Percentiles rank a stretch among this genome's conserved stretches.
Evolutionary conservation across 2,888 invertebrate genomes (phyloP).

Genomic region (Kryphioiulus occultus): DNA sequence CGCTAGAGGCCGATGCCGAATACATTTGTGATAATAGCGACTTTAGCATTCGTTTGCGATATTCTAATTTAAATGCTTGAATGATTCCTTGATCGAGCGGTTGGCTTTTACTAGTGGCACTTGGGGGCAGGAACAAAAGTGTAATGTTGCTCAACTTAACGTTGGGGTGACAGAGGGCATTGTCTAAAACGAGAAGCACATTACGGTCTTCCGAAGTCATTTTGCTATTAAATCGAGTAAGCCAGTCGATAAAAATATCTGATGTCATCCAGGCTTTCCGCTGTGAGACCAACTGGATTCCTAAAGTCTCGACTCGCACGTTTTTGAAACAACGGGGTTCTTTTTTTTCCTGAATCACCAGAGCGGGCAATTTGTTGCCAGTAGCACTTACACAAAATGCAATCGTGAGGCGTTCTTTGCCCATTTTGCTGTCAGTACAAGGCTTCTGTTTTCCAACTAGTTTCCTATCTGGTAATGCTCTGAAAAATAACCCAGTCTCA

Average conservation of each 20-base stretch:
- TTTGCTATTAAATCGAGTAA: not conserved
- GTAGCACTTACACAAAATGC: not conserved
- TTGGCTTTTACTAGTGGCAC: not conserved
- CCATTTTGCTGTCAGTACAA: not conserved
- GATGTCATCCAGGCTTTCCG: conserved; percentile 9
- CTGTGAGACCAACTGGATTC: conserved; percentile 29
- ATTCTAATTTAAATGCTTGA: not conserved
- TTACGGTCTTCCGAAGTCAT: not conserved
- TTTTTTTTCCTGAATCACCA: conserved; percentile 49
- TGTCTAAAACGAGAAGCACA: conserved; percentile 15
- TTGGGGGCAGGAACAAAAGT: not conserved
- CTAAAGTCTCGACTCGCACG: not conserved
- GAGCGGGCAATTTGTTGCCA: conserved; percentile 32
- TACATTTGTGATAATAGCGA: not conserved
- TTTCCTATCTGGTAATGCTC: not conserved
- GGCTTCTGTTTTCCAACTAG: not conserved
- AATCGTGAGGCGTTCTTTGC: conserved; percentile 31
- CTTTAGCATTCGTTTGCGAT: not conserved
- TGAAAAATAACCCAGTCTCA: not conserved
- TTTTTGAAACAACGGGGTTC: conserved; percentile 46
- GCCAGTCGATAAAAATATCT: not conserved
- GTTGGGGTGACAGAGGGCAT: not conserved
- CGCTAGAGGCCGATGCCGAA: not conserved
- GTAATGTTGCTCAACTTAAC: not conserved
- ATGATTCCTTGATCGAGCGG: conserved; percentile 40